Percentiles rank a stretch among this genome's conserved stretches.
Conservation (phyloP, 2,888 invertebrate genomes). For the Drosophila setosimentum region DNA sequence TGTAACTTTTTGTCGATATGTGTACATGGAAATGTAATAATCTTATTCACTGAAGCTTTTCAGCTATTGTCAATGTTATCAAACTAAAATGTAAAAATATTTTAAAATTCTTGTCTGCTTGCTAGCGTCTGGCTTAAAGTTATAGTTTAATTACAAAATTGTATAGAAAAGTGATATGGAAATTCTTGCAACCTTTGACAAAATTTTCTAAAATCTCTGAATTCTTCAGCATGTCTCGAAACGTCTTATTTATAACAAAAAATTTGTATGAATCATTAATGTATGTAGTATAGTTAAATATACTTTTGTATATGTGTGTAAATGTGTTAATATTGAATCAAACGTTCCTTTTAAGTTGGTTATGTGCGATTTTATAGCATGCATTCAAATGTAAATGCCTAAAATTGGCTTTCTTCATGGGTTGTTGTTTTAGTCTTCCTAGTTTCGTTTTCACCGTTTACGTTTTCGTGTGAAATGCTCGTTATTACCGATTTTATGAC, state of each 20-base stretch:
- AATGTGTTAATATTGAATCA: slow-evolving; percentile 8
- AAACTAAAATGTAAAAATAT: slow-evolving; percentile 17
- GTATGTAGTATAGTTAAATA: background rate
- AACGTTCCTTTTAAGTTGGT: background rate
- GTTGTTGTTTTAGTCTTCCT: slow-evolving; percentile 80
- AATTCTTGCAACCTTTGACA: slow-evolving; percentile 4
- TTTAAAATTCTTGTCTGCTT: slow-evolving; percentile 16
- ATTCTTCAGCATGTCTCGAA: slow-evolving; percentile 10
- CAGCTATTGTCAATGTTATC: slow-evolving; percentile 21
- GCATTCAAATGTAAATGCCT: slow-evolving; percentile 30
- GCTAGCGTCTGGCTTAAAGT: slow-evolving; percentile 9
- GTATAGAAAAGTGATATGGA: slow-evolving; percentile 8
- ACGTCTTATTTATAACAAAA: slow-evolving; percentile 3
- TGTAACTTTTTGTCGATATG: slow-evolving; percentile 45
- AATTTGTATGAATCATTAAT: background rate
- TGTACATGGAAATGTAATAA: slow-evolving; percentile 34
- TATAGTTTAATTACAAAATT: slow-evolving; percentile 16
- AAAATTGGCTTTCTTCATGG: slow-evolving; percentile 85
- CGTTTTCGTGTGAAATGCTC: slow-evolving; percentile 84
- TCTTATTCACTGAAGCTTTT: slow-evolving; percentile 27
- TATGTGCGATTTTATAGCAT: background rate
- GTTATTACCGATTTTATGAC: slow-evolving; percentile 85
- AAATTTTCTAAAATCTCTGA: background rate
- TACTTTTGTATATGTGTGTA: slow-evolving; percentile 1
- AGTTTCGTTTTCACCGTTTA: slow-evolving; percentile 83